phyloP scores from a whole-genome alignment of 2,797 vertebrate species.

The Balearica regulorum region DNA sequence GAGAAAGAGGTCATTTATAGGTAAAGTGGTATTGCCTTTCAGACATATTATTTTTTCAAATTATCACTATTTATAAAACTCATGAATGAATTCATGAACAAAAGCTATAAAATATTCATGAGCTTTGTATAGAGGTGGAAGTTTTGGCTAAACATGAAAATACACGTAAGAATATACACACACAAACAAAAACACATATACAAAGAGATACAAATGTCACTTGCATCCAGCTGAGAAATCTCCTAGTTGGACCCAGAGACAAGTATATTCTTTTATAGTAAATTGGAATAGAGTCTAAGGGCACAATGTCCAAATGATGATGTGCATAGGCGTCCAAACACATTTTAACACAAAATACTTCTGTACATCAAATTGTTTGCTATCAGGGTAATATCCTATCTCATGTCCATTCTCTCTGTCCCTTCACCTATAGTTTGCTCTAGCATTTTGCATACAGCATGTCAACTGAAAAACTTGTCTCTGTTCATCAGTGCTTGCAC shows the following conservation, averaged over 20 bases:
- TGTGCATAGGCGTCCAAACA: background rate
- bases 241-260: background rate
- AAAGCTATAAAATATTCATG: slow-evolving; percentile 36
- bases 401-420: background rate
- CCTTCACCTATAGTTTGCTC: background rate
- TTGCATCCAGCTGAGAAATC: background rate
- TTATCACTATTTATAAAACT: slow-evolving; percentile 56
- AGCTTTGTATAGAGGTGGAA: background rate
- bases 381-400: background rate
- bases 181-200: background rate
- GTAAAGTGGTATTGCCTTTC: slow-evolving; percentile 37
- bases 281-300: background rate
- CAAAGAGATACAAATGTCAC: background rate
- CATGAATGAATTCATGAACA: slow-evolving; percentile 44
- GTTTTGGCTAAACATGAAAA: background rate
- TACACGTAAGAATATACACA: background rate
- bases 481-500: background rate
- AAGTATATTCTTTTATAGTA: background rate
- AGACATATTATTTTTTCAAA: slow-evolving; percentile 44
- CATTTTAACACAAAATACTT: background rate
- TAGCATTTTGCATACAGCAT: background rate
- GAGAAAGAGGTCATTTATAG: slow-evolving; percentile 2
- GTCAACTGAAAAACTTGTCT: background rate
- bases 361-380: background rate
- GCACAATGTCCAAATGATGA: background rate